Evolutionary conservation across 2,888 invertebrate genomes (phyloP).

Genomic region (Plagiodera versicolora): DNA sequence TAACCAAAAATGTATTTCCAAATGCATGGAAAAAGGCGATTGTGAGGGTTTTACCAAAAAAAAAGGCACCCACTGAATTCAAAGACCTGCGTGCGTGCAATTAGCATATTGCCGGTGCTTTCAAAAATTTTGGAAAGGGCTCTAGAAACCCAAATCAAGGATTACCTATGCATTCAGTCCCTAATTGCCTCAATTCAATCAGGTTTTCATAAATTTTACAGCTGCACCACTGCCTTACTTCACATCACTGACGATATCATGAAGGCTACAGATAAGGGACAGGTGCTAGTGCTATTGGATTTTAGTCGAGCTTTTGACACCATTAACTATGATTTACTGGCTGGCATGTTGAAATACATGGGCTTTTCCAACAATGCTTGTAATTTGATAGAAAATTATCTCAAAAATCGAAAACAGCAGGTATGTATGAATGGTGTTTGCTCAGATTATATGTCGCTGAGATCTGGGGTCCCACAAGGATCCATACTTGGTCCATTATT

Average conservation of each 20-base stretch:
- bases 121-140: constrained; percentile 7
- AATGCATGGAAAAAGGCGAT: constrained; percentile 6
- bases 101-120: no score
- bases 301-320: constrained; percentile 1
- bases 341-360: constrained; percentile 3
- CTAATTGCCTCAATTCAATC: constrained; percentile 1
- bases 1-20: constrained; percentile 3
- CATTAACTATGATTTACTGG: no score
- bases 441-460: constrained; percentile 7
- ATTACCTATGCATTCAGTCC: neutral
- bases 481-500: constrained; percentile 12
- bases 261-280: no score
- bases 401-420: neutral
- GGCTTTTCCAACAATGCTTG: neutral
- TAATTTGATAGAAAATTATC: neutral
- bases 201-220: constrained; percentile 9
- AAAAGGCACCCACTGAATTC: neutral
- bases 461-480: constrained; percentile 12
- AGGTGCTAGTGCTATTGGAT: constrained; percentile 10
- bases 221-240: constrained; percentile 3
- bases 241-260: constrained; percentile 1
- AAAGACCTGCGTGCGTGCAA: no score
- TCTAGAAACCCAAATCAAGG: no score
- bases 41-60: constrained; percentile 9
- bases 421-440: constrained; percentile 1